These are phyloP conservation scores for Neoaliturus tenellus DNA, from an alignment of 2,888 invertebrate species.

Conservation along the genomic window DNA sequence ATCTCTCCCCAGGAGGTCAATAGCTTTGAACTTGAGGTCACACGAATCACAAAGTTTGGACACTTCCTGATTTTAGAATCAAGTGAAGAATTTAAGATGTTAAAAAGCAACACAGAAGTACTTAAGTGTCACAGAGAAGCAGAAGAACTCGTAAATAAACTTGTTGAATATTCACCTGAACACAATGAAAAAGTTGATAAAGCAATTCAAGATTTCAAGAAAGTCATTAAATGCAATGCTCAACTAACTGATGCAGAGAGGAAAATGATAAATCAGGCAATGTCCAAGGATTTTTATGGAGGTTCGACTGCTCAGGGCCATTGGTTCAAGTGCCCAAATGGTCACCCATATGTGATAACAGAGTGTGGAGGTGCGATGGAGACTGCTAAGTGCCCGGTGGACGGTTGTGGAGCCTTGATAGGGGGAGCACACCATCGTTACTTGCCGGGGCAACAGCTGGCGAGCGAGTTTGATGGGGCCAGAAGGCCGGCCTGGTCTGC, in stretches of 20 bases:
- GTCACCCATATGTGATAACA: conserved; percentile 80
- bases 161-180: neutral
- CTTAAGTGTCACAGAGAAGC: neutral
- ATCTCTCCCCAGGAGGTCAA: conserved; percentile 11
- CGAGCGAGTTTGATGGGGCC: conserved; percentile 76
- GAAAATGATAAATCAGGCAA: conserved; percentile 71
- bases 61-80: conserved; percentile 17
- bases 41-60: neutral
- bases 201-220: conserved; percentile 29
- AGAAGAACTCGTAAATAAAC: neutral
- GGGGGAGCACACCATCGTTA: conserved; percentile 76
- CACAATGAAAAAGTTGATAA: neutral
- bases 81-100: neutral
- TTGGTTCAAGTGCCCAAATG: conserved; percentile 85
- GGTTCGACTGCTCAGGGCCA: conserved; percentile 73
- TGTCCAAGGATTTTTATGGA: conserved; percentile 54
- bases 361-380: conserved; percentile 82
- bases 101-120: neutral
- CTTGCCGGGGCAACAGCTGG: conserved; percentile 73
- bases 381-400: conserved; percentile 73
- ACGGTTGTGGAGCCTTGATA: conserved; percentile 76
- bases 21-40: conserved; percentile 20
- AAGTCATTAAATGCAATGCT: conserved; percentile 12
- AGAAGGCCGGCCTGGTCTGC: conserved; percentile 73
- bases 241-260: conserved; percentile 72